Evolutionary conservation across 2,888 invertebrate species (phyloP).

Genomic region (Sphaerophoria taeniata): DNA sequence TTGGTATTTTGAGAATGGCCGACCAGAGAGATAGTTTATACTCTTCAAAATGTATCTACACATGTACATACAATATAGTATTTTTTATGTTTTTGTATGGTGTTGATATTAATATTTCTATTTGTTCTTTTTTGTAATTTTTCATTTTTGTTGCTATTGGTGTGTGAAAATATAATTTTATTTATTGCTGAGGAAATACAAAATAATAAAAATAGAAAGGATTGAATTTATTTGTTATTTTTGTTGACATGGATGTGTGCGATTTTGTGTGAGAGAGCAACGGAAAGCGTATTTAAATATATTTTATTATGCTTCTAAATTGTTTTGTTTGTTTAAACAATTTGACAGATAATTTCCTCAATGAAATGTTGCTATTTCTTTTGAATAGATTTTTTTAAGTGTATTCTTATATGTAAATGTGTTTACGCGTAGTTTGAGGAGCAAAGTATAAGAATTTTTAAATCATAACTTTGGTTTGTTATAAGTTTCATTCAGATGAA

Average conservation of each 20-base stretch:
- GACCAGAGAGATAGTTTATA: slow-evolving; percentile 42
- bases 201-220: slow-evolving; percentile 36
- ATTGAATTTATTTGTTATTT: slow-evolving; percentile 41
- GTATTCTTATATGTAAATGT: background rate
- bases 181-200: slow-evolving; percentile 47
- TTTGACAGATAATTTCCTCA: slow-evolving; percentile 67
- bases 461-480: slow-evolving; percentile 5
- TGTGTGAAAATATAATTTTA: slow-evolving; percentile 56
- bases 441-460: background rate
- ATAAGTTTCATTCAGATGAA: background rate
- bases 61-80: too few species aligned
- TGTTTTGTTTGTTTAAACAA: slow-evolving; percentile 58
- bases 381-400: background rate
- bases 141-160: slow-evolving; percentile 30
- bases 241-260: slow-evolving; percentile 4
- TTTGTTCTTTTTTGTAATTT: background rate
- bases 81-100: slow-evolving; percentile 1
- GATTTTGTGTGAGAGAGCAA: background rate
- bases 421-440: background rate
- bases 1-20: slow-evolving; percentile 57
- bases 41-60: slow-evolving; percentile 20
- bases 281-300: slow-evolving; percentile 17
- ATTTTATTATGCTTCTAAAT: slow-evolving; percentile 55
- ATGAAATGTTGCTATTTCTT: slow-evolving; percentile 56
- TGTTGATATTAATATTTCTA: slow-evolving; percentile 35